A percentile compares a stretch with the other conserved stretches of the same genome.
Evolutionary conservation across 2,888 invertebrate species (phyloP).

Genomic region (Athalia cordata): DNA sequence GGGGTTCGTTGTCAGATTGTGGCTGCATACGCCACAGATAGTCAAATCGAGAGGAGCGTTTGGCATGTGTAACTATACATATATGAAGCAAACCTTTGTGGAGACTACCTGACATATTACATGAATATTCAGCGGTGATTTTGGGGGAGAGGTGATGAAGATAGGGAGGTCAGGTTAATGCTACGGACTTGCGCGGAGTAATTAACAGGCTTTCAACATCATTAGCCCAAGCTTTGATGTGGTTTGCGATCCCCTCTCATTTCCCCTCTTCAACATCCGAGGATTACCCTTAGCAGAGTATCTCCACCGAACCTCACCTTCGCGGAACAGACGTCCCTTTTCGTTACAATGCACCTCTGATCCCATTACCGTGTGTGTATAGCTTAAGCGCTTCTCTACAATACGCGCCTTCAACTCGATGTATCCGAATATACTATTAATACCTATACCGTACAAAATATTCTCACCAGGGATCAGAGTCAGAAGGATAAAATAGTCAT

Average conservation of each 20-base stretch:
- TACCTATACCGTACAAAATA: background rate
- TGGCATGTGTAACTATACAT: constrained; percentile 25
- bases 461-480: background rate
- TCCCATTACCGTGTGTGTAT: constrained; percentile 57
- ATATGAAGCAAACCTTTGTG: constrained; percentile 28
- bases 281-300: constrained; percentile 42
- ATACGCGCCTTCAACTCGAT: background rate
- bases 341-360: constrained; percentile 61
- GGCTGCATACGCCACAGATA: too few species aligned
- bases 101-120: constrained; percentile 48
- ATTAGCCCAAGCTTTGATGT: constrained; percentile 66
- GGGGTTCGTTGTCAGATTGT: too few species aligned
- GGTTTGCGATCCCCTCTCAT: constrained; percentile 57
- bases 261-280: constrained; percentile 29
- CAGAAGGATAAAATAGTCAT: background rate
- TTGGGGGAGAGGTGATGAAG: constrained; percentile 21
- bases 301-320: background rate
- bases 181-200: constrained; percentile 62
- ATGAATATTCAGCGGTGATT: constrained; percentile 52
- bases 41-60: background rate
- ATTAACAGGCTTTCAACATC: constrained; percentile 68
- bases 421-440: background rate
- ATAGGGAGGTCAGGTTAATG: constrained; percentile 54
- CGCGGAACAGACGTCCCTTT: constrained; percentile 47
- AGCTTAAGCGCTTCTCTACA: constrained; percentile 15